A percentile compares a stretch with the other conserved stretches of the same genome.
These are phyloP conservation scores for Bufo gargarizans DNA, from an alignment of 2,113 vertebrate genomes.

Conservation along the genomic window DNA sequence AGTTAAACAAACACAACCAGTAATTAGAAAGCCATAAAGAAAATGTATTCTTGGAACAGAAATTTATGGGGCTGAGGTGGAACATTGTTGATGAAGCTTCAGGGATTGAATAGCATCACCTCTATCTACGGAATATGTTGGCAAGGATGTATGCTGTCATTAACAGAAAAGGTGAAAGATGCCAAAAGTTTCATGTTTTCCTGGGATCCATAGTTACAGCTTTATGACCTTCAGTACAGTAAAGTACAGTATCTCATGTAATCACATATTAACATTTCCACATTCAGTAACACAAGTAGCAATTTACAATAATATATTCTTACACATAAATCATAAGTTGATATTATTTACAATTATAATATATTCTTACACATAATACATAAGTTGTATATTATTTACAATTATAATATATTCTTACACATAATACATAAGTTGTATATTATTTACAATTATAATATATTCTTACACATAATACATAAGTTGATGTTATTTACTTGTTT, in stretches of 20 bases:
- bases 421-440: background rate
- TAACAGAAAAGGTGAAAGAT: background rate
- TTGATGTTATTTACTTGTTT: background rate
- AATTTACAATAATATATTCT: background rate
- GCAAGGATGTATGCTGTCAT: background rate
- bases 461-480: background rate
- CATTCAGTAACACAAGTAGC: background rate
- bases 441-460: background rate
- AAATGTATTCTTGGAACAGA: conserved; percentile 18
- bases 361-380: too few relatives aligned
- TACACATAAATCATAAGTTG: background rate
- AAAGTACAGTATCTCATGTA: background rate
- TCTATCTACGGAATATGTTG: background rate
- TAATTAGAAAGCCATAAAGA: conserved; percentile 41
- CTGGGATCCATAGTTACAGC: background rate
- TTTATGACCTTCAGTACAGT: background rate
- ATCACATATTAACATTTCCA: background rate
- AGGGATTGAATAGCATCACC: conserved; percentile 1
- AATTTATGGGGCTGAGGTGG: conserved; percentile 28
- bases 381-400: background rate
- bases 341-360: background rate
- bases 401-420: background rate
- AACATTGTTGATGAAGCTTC: conserved; percentile 13
- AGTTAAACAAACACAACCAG: conserved; percentile 46
- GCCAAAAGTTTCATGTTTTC: background rate